Conservation (phyloP, 2,113 vertebrate species). For the Xerus inauris region DNA sequence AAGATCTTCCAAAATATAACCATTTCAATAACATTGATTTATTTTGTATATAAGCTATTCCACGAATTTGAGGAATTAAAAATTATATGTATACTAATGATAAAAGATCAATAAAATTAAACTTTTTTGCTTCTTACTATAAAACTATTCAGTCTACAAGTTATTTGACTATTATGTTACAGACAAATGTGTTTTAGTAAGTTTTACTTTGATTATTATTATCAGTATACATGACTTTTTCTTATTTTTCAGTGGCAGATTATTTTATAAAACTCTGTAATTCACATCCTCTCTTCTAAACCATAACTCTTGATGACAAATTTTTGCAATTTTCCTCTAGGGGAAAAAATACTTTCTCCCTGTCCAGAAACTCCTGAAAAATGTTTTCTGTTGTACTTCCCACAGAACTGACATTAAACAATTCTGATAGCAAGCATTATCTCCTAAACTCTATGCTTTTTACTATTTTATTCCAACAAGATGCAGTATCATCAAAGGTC, state of each 20-base stretch:
- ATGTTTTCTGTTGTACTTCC: slow-evolving; percentile 80
- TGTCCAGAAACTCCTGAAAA: slow-evolving; percentile 79
- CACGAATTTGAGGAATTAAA: slow-evolving; percentile 70
- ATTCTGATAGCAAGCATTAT: slow-evolving; percentile 69
- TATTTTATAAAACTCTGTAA: slow-evolving; percentile 75
- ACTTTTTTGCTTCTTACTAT: slow-evolving; percentile 68
- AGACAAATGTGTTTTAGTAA: slow-evolving; percentile 47
- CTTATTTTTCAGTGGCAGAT: slow-evolving; percentile 72
- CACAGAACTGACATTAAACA: slow-evolving; percentile 73
- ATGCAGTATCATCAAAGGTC: slow-evolving; percentile 52
- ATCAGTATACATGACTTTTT: slow-evolving; percentile 53
- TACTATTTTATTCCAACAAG: slow-evolving; percentile 37
- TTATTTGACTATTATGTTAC: slow-evolving; percentile 48
- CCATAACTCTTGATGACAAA: slow-evolving; percentile 80
- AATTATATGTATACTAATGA: slow-evolving; percentile 50
- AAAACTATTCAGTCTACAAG: not conserved
- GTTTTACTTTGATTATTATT: slow-evolving; percentile 19
- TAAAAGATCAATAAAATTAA: slow-evolving; percentile 71
- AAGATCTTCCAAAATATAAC: not conserved
- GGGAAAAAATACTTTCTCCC: slow-evolving; percentile 41
- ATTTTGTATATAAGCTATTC: slow-evolving; percentile 68
- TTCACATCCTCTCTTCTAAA: slow-evolving; percentile 82
- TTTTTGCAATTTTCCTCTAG: slow-evolving; percentile 81
- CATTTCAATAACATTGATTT: not conserved
- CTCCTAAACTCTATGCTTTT: slow-evolving; percentile 77